A percentile compares a stretch with the other conserved stretches of the same genome.
Evolutionary conservation across 2,888 invertebrate genomes (phyloP).

Genomic region (Andrena trimmerana): DNA sequence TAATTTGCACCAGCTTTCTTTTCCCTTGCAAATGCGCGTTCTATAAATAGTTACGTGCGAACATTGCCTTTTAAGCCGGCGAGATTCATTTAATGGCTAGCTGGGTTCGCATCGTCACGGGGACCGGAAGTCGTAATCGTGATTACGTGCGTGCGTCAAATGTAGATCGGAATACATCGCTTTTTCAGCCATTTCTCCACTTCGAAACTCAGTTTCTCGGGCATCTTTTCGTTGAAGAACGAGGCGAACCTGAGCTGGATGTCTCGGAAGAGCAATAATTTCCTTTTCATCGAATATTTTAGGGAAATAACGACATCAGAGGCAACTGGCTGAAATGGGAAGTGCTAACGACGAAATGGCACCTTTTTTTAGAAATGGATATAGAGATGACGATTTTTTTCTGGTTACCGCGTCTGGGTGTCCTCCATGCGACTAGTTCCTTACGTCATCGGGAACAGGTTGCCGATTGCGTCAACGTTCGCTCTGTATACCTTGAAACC

Average conservation of each 20-base stretch:
- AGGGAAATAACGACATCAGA: no score
- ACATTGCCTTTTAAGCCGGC: slow-evolving; percentile 52
- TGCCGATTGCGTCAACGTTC: slow-evolving; percentile 67
- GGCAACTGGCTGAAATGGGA: not conserved
- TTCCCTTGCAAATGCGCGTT: slow-evolving; percentile 28
- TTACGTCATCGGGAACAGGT: slow-evolving; percentile 71
- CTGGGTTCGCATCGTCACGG: slow-evolving; percentile 28
- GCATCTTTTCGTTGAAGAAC: no score
- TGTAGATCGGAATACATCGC: slow-evolving; percentile 21
- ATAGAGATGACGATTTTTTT: slow-evolving; percentile 36
- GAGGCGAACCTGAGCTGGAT: not conserved
- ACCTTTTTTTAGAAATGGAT: slow-evolving; percentile 44
- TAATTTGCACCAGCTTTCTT: slow-evolving; percentile 34
- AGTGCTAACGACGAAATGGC: not conserved
- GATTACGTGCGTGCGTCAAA: slow-evolving; percentile 47
- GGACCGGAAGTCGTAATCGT: slow-evolving; percentile 54
- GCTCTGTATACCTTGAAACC: slow-evolving; percentile 45
- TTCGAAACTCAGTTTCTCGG: not conserved
- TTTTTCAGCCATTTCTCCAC: not conserved
- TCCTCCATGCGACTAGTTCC: slow-evolving; percentile 59
- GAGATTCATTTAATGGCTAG: slow-evolving; percentile 54
- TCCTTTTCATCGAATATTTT: not conserved
- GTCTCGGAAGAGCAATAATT: not conserved
- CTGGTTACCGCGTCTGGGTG: slow-evolving; percentile 51
- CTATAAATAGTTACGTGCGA: slow-evolving; percentile 65